Base-by-base conservation (phyloP, 2,113 vertebrate genomes). In the Bubalus kerabau region DNA sequence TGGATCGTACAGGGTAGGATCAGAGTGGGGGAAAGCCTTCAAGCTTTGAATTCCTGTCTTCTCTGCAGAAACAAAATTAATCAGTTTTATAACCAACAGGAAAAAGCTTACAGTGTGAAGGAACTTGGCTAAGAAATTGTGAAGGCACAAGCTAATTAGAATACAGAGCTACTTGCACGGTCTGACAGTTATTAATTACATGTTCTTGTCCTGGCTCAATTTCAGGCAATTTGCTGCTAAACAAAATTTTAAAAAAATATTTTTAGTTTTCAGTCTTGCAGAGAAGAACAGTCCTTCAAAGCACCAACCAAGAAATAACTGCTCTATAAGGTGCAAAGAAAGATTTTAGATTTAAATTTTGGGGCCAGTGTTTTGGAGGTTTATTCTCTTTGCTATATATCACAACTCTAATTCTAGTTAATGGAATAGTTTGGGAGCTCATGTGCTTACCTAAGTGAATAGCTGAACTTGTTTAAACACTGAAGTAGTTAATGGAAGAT, bases 41-140 rank as follows among this genome's bases (percentile, higher is more conserved):
- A 28, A 90, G 15, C 57, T 86, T 83, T 90, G 74, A 43, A 32
- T 64, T 92, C 81, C 26, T 92, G 36, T 95, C 62, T 16, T 88
- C 30, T 50, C 30, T 92, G 46, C n/a, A 87, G 71, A 94, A 74
- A 30, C 85, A 52, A 98, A 98, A 97, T 94, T 74, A 64, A 97
- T 97, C 67, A n/a, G 13, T 78, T 94, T 94, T 17, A 76, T 76
- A 43, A 76, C 36, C 71, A 1, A 88, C 46, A 95, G 30, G 64
- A 78, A 23, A 54, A 78, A 96, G 56, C 59, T 43, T 80, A 52
- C 89, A 91, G 32, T 81, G 71, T 95, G 87, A 64, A 97, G 96
- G 54, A 94, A 90, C 36, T 87, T 97, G 96, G 36, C 43, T 97
- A 93, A 80, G 87, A 90, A 95, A 97, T 89, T n/a, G 59, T 91